Percentiles rank a stretch among this genome's conserved stretches.
Conservation (phyloP, 30 jellyfish, hydroid and myxozoan genomes). For the Chrysaora quinquecirrha region DNA sequence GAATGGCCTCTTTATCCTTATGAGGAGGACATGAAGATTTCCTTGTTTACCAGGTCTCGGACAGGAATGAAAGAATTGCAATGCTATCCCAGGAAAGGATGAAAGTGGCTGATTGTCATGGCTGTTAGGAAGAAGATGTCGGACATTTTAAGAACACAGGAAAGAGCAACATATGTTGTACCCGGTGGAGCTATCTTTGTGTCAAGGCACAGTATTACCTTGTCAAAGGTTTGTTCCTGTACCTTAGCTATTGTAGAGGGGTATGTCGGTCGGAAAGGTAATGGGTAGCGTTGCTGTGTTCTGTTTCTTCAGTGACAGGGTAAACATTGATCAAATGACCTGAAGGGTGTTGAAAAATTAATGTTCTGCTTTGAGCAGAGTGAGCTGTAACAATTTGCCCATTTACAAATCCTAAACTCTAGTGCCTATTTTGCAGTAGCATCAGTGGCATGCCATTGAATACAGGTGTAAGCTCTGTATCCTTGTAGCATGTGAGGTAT, state of each 20-base stretch:
- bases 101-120: neutral
- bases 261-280: neutral
- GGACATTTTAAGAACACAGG: too few species aligned
- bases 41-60: too few species aligned
- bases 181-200: neutral
- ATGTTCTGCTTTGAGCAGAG: neutral
- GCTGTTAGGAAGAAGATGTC: too few species aligned
- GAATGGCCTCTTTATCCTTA: too few species aligned
- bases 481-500: neutral
- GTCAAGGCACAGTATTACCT: neutral
- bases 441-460: neutral
- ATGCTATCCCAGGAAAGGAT: too few species aligned
- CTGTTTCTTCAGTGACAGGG: neutral
- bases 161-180: neutral
- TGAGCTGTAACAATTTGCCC: neutral
- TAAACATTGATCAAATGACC: neutral
- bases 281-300: neutral
- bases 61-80: too few species aligned
- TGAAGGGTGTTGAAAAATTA: neutral
- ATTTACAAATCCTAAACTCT: constrained; percentile 10
- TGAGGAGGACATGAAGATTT: too few species aligned
- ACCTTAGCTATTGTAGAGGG: neutral
- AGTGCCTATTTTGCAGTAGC: neutral
- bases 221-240: neutral
- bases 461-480: neutral